Conservation (phyloP, 2,888 invertebrate species). For the Sylvicola fuscatus region DNA sequence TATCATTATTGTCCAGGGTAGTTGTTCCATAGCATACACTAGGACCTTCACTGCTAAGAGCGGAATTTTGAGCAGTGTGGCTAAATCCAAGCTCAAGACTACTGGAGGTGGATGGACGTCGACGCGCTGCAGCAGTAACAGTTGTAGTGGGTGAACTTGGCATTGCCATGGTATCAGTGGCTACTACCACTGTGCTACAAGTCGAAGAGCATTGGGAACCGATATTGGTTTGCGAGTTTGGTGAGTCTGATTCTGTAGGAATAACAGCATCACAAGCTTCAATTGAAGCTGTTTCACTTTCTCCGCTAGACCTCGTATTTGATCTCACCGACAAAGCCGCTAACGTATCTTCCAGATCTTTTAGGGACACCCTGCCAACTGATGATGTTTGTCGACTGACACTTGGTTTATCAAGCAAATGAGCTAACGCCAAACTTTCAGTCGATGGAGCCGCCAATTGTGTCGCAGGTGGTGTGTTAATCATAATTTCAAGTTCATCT, state of each 20-base stretch:
- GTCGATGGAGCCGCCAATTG: constrained; percentile 57
- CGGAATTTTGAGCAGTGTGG: constrained; percentile 71
- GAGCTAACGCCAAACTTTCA: constrained; percentile 63
- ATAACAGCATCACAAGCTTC: neutral
- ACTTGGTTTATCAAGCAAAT: constrained; percentile 40
- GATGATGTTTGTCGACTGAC: constrained; percentile 35
- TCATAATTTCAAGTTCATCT: constrained; percentile 81
- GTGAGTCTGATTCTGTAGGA: constrained; percentile 22
- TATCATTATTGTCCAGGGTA: constrained; percentile 9
- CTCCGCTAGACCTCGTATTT: constrained; percentile 10
- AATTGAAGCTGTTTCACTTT: constrained; percentile 12
- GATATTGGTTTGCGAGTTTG: constrained; percentile 33
- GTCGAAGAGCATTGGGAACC: constrained; percentile 73
- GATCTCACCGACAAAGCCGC: constrained; percentile 22
- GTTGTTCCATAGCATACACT: constrained; percentile 15
- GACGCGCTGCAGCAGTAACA: constrained; percentile 27
- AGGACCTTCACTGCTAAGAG: constrained; percentile 41
- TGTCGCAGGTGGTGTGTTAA: constrained; percentile 54
- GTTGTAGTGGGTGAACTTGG: constrained; percentile 23
- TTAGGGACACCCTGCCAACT: constrained; percentile 25
- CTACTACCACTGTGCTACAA: constrained; percentile 70
- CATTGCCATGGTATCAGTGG: constrained; percentile 24
- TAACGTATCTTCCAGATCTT: constrained; percentile 26
- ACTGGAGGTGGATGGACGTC: constrained; percentile 55
- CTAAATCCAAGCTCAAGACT: constrained; percentile 69